Base-by-base conservation (phyloP, 2,113 vertebrate genomes). In the Microcebus ravelobensis region DNA sequence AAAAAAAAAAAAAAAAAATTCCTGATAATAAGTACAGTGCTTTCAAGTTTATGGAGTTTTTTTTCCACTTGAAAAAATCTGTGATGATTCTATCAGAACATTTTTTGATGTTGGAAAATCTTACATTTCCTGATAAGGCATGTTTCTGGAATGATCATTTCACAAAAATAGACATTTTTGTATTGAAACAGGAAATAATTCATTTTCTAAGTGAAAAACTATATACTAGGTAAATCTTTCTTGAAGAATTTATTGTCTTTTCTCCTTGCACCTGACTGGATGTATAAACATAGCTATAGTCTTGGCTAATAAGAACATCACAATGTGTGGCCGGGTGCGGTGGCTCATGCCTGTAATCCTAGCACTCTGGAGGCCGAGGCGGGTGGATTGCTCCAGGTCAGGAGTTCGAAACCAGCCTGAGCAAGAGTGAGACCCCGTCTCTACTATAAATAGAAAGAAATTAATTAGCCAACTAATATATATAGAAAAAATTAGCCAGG, bases 231-330 rank as follows among this genome's bases (percentile, higher is more conserved):
- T 97, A 98, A 98, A 98, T 95, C 90, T 98, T 98, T 97, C 97
- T 68, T 86, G 88, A 96, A 96, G 96, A 96, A 97, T 91, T 88
- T 84, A 87, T 48, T 96, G 91, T 95, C 97, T 98, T 95, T 93
- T 0, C 96, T 95, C 87, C 92, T 98, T 96, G 91, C 87, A 97
- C 8, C 3, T 97, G 96, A 97, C 88, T 98, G 97, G 96, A 98
- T 97, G 96, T 88, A 96, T 87, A 97, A 98, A 97, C 97, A 93
- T 91, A 98, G 97, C 93, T 95, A 96, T 90, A 96, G 96, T 94
- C 97, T 96, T 95, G 29, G 8, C 96, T 98, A 98, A 98, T 97
- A 98, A 98, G 98, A 95, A 97, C 95, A 97, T 97, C 96, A 95
- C 91, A 65, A 92, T 97, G 97, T 98, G 95, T 89, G 39, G 39